Percentiles rank a stretch among this genome's conserved stretches.
Conservation (phyloP, 1,140 invertebrate species). For the Musca domestica region DNA sequence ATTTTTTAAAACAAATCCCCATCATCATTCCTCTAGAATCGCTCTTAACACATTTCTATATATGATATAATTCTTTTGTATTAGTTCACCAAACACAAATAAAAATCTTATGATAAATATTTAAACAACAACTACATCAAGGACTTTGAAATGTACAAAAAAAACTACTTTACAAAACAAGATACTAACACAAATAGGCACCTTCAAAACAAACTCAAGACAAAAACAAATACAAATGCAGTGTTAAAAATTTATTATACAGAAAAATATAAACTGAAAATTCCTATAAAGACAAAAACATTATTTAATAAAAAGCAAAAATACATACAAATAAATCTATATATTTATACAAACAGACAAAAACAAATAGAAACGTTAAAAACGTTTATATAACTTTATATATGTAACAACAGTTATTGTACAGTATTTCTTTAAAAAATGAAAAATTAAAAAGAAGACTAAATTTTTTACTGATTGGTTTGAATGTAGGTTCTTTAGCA, state of each 20-base stretch:
- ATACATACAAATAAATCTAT: background rate
- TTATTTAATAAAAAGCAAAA: constrained; percentile 7
- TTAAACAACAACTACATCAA: constrained; percentile 2
- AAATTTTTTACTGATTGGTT: too few relatives aligned
- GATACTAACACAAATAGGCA: constrained; percentile 13
- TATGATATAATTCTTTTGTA: too few relatives aligned
- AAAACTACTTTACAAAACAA: constrained; percentile 11
- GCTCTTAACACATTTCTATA: too few relatives aligned
- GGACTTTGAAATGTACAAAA: constrained; percentile 18
- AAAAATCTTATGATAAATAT: constrained; percentile 9
- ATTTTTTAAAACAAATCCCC: too few relatives aligned
- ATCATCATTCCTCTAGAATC: too few relatives aligned
- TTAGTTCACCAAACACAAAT: too few relatives aligned
- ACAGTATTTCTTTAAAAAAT: constrained; percentile 2
- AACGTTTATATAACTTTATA: background rate
- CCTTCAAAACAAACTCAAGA: constrained; percentile 10
- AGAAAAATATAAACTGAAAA: background rate
- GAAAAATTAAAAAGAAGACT: background rate
- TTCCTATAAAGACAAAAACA: constrained; percentile 19
- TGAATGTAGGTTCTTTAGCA: too few relatives aligned
- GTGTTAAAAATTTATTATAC: constrained; percentile 10
- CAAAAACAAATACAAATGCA: constrained; percentile 10
- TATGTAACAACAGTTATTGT: background rate
- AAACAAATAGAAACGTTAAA: constrained; percentile 5
- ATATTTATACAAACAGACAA: background rate